A percentile compares a stretch with the other conserved stretches of the same genome.
These are phyloP conservation scores for Bubo scandiacus DNA, from an alignment of 2,113 vertebrate genomes.

Conservation along the genomic window DNA sequence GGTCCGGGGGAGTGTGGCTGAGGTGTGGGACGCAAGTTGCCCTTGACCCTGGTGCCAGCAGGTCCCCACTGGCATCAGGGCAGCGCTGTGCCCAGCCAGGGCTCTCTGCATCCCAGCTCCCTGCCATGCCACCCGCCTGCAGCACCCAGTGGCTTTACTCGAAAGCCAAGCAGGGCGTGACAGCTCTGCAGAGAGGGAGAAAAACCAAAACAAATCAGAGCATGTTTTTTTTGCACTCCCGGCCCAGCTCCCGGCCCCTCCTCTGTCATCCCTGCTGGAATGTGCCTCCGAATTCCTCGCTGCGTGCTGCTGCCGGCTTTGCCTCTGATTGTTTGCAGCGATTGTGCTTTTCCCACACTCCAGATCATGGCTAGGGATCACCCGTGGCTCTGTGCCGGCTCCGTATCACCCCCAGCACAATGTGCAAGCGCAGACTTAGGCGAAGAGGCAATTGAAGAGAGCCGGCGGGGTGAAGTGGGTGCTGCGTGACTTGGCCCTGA, in stretches of 20 bases:
- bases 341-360: constrained; percentile 68
- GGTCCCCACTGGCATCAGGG: not conserved
- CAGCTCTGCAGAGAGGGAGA: not conserved
- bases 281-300: constrained; percentile 38
- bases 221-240: not conserved
- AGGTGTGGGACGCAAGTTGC: not conserved
- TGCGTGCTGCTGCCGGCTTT: constrained; percentile 62
- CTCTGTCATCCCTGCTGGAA: constrained; percentile 58
- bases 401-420: not conserved
- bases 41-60: not conserved
- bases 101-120: accelerated
- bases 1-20: accelerated
- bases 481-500: constrained; percentile 26
- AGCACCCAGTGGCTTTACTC: not conserved
- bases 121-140: not conserved
- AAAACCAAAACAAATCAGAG: constrained; percentile 4
- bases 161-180: not conserved
- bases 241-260: not conserved
- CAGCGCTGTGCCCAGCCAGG: not conserved
- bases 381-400: constrained; percentile 49
- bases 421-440: not conserved
- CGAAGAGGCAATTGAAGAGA: not conserved
- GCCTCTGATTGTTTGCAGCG: constrained; percentile 51
- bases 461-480: not conserved
- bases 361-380: not conserved